phyloP scores from a whole-genome alignment of 2,113 vertebrate genomes.

The Thamnaconus septentrionalis region DNA sequence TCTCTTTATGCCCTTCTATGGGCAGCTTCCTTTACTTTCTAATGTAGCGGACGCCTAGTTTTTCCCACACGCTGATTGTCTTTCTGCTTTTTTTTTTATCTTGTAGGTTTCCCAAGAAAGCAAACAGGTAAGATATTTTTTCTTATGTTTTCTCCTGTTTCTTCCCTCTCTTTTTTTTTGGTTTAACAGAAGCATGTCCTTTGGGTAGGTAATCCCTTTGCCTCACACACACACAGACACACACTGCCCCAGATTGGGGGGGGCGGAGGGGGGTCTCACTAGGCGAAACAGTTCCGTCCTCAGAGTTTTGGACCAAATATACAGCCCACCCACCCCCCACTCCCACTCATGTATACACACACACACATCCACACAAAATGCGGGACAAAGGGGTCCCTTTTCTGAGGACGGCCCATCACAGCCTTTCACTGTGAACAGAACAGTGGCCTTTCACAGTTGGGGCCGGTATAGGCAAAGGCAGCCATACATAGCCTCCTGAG shows the following conservation, averaged over 20 bases:
- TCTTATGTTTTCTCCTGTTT: not conserved
- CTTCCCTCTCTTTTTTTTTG: not conserved
- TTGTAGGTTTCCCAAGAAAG: slow-evolving; percentile 98
- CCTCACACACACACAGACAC: not conserved
- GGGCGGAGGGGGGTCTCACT: slow-evolving; percentile 44
- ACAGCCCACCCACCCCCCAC: slow-evolving; percentile 18
- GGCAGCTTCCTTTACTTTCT: not conserved
- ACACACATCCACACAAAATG: slow-evolving; percentile 40
- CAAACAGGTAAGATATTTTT: slow-evolving; percentile 82
- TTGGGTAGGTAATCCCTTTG: not conserved
- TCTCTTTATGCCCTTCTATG: not conserved
- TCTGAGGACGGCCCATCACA: slow-evolving; percentile 69
- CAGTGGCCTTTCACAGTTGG: slow-evolving; percentile 71
- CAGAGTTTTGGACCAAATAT: slow-evolving; percentile 60
- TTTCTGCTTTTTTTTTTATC: slow-evolving; percentile 30
- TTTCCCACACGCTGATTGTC: not conserved
- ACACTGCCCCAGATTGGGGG: not conserved
- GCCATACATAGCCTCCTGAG: slow-evolving; percentile 61
- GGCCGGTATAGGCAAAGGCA: slow-evolving; percentile 59
- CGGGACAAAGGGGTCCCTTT: slow-evolving; percentile 74
- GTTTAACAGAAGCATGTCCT: not conserved
- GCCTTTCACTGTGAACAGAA: slow-evolving; percentile 75
- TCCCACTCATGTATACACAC: not conserved
- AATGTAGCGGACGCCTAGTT: not conserved
- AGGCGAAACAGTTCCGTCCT: slow-evolving; percentile 58